These are phyloP conservation scores for Lacerta viridis DNA, from an alignment of 2,797 vertebrate species.

Conservation along the genomic window DNA sequence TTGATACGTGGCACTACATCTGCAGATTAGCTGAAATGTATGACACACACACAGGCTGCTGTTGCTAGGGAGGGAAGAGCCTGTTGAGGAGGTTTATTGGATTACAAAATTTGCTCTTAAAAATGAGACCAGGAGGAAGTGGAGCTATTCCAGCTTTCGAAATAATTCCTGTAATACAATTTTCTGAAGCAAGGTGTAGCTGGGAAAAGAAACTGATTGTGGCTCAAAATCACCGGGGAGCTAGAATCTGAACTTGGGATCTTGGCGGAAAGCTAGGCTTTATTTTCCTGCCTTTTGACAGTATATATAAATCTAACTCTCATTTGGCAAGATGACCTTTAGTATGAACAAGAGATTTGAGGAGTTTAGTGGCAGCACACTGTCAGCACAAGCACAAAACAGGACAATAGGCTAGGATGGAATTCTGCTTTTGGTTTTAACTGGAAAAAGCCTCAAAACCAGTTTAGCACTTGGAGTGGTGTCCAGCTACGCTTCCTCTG, in stretches of 20 bases:
- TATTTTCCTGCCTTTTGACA: background rate
- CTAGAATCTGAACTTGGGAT: background rate
- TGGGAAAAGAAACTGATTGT: background rate
- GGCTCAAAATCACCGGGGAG: background rate
- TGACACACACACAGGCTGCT: constrained; percentile 7
- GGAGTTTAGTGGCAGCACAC: background rate
- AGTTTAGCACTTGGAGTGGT: too few relatives aligned
- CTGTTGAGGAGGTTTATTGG: constrained; percentile 12
- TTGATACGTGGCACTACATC: constrained; percentile 17
- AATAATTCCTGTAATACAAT: constrained; percentile 28
- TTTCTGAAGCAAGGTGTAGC: background rate
- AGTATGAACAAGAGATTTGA: background rate
- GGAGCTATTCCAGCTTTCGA: constrained; percentile 25
- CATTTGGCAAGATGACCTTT: constrained; percentile 26
- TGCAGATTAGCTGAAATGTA: constrained; percentile 33
- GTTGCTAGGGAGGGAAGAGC: constrained; percentile 32
- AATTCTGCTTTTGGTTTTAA: too few relatives aligned
- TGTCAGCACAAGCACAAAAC: background rate
- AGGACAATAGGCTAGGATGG: background rate
- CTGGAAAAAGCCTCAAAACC: too few relatives aligned
- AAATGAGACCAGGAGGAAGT: background rate
- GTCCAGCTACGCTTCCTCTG: too few relatives aligned
- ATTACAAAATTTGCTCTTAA: constrained; percentile 46
- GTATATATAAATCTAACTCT: background rate
- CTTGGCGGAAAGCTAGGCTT: background rate